Percentiles rank a stretch among this genome's conserved stretches.
Evolutionary conservation across 2,113 vertebrate genomes (phyloP).

Genomic region (Pygathrix nemaeus): DNA sequence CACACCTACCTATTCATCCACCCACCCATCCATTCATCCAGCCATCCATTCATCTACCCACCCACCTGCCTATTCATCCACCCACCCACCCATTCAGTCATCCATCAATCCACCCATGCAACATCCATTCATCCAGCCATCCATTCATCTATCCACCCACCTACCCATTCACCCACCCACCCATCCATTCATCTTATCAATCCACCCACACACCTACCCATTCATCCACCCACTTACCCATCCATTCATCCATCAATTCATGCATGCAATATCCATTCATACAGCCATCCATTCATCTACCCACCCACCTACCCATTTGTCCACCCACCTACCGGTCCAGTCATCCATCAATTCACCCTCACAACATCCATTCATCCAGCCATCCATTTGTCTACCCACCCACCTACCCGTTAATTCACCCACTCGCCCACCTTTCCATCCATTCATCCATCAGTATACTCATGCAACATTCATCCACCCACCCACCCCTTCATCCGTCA

Average conservation of each 20-base stretch:
- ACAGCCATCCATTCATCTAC: no score
- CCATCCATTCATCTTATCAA: accelerated
- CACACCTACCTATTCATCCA: accelerated
- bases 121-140: no score
- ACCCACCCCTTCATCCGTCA: no score
- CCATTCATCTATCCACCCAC: neutral
- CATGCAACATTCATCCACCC: neutral
- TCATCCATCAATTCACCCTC: no score
- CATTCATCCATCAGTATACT: no score
- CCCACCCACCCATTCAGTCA: neutral
- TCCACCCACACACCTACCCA: accelerated
- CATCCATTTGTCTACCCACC: neutral
- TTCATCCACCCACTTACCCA: accelerated
- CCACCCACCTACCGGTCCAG: accelerated
- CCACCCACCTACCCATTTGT: no score
- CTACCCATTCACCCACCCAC: no score
- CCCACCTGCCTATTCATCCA: accelerated
- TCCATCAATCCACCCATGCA: neutral
- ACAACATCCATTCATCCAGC: no score
- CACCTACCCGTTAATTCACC: no score
- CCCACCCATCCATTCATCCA: accelerated
- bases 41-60: accelerated
- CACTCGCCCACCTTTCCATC: accelerated
- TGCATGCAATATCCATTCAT: no score
- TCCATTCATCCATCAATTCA: neutral